Evolutionary conservation across 2,888 invertebrate species (phyloP).

Genomic region (Tolmerus cingulatus): DNA sequence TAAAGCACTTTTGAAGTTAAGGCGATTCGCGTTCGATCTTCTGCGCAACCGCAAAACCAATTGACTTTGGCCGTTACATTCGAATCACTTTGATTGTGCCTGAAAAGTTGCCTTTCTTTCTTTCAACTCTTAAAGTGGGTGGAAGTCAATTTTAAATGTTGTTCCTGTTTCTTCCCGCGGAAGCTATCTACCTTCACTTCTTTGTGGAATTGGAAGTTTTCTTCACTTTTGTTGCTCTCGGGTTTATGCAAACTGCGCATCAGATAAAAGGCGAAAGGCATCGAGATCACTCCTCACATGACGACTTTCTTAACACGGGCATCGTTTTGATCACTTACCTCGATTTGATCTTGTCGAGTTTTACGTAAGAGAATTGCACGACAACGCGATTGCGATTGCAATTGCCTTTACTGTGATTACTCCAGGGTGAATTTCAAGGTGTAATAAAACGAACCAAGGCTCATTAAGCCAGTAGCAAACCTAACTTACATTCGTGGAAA

Average conservation of each 20-base stretch:
- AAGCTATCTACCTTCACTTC: neutral
- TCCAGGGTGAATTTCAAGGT: neutral
- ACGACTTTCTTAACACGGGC: neutral
- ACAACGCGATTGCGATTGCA: neutral
- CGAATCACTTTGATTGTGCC: neutral
- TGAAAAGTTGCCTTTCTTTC: neutral
- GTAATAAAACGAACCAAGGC: neutral
- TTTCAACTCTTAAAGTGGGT: neutral
- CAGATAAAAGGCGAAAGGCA: neutral
- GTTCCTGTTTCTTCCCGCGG: neutral
- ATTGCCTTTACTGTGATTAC: neutral
- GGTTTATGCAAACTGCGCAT: neutral
- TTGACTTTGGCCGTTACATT: neutral
- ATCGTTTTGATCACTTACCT: neutral
- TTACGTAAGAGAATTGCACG: neutral
- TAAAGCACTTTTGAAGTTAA: neutral
- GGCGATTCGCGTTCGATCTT: neutral
- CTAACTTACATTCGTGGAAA: neutral
- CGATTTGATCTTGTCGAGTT: neutral
- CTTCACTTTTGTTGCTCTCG: neutral
- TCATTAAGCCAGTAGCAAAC: neutral
- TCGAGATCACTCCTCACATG: neutral
- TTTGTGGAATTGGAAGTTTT: neutral
- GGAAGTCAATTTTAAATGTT: neutral
- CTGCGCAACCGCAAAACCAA: neutral